Conservation (phyloP, 2,888 invertebrate genomes). For the Dicyrtomina minuta region DNA sequence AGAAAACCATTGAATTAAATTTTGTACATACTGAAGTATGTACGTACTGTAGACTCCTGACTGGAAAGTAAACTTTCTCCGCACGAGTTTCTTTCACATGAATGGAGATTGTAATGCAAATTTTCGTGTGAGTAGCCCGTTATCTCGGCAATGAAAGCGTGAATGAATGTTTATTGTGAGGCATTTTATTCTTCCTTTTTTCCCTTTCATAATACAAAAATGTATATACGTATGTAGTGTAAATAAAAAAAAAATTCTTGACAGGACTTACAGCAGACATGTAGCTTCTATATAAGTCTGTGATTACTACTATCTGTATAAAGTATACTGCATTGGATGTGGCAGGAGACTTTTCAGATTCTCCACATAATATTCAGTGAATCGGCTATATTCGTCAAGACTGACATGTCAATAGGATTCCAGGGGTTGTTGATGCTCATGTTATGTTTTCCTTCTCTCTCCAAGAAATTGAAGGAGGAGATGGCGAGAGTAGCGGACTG, state of each 20-base stretch:
- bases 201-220: not conserved
- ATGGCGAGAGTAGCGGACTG: too few species aligned
- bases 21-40: too few species aligned
- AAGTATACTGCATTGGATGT: too few species aligned
- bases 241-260: too few species aligned
- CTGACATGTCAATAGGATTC: conserved; percentile 25
- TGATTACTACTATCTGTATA: too few species aligned
- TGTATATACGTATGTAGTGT: too few species aligned
- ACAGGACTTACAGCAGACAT: too few species aligned
- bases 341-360: too few species aligned
- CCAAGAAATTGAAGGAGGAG: not conserved
- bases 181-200: not conserved
- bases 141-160: not conserved
- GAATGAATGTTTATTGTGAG: conserved; percentile 3
- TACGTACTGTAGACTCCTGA: too few species aligned
- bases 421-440: conserved; percentile 10
- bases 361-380: not conserved
- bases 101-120: conserved; percentile 28
- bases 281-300: too few species aligned
- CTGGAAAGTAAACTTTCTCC: conserved; percentile 13
- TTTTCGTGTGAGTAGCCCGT: conserved; percentile 12
- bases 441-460: not conserved
- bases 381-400: not conserved
- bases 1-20: too few species aligned
- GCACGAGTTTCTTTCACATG: conserved; percentile 15